Conservation (phyloP, 2,888 invertebrate species). For the Microlaimidae sp. region DNA sequence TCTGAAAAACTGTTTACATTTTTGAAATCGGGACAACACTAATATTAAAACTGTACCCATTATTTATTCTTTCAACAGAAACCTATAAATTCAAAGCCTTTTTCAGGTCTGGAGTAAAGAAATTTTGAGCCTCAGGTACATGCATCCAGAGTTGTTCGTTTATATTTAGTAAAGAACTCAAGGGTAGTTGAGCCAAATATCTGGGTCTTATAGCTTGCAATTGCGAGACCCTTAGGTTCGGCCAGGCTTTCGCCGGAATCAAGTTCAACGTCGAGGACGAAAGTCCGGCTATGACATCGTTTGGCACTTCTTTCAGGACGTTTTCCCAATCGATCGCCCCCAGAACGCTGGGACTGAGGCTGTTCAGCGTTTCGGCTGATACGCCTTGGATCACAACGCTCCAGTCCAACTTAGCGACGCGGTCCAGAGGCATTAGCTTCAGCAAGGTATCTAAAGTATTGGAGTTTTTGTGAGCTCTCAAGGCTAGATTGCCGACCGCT, state of each 20-base stretch:
- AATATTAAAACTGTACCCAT: too few relatives aligned
- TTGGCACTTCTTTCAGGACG: neutral
- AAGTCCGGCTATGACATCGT: conserved; percentile 5
- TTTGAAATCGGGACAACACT: too few relatives aligned
- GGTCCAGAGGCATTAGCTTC: conserved; percentile 5
- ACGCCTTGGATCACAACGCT: neutral
- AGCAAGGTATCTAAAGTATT: too few relatives aligned
- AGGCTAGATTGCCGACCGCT: too few relatives aligned
- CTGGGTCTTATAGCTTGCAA: neutral
- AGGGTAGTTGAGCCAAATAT: neutral
- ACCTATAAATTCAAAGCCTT: too few relatives aligned
- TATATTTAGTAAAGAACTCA: neutral
- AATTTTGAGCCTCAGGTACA: too few relatives aligned
- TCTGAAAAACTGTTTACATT: too few relatives aligned
- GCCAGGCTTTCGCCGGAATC: neutral
- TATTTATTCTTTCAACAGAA: too few relatives aligned
- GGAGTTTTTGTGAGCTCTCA: too few relatives aligned
- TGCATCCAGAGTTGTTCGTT: too few relatives aligned
- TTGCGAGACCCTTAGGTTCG: neutral
- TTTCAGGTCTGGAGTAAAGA: too few relatives aligned
- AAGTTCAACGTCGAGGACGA: neutral
- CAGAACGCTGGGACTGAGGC: neutral
- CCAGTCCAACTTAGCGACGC: neutral
- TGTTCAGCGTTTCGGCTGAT: conserved; percentile 3
- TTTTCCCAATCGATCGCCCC: conserved; percentile 2